phyloP scores from a whole-genome alignment of 2,888 invertebrate genomes.

The Phrixothrix hirtus region DNA sequence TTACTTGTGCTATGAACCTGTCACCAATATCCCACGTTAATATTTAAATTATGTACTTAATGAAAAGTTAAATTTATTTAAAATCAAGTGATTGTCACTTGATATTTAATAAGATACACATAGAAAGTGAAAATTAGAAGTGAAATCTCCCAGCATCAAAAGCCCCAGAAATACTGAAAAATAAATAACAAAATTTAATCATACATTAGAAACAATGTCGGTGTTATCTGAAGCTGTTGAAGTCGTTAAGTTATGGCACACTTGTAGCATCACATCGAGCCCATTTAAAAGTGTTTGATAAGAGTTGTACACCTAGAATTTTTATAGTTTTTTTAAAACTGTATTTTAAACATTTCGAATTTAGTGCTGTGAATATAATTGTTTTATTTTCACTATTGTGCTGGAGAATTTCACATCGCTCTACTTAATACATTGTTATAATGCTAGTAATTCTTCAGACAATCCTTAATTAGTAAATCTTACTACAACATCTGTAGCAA shows the following conservation, averaged over 20 bases:
- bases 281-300: constrained; percentile 69
- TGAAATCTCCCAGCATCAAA: constrained; percentile 12
- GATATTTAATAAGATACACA: constrained; percentile 4
- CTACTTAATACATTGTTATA: too few species aligned
- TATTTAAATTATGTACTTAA: background rate
- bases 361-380: too few species aligned
- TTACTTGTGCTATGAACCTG: constrained; percentile 95
- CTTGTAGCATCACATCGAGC: constrained; percentile 68
- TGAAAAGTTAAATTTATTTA: background rate
- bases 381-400: too few species aligned
- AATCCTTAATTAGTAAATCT: background rate
- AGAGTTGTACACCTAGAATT: constrained; percentile 65
- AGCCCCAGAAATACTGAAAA: constrained; percentile 17
- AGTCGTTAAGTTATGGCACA: constrained; percentile 63
- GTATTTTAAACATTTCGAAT: background rate
- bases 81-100: background rate
- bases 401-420: too few species aligned
- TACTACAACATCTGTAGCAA: too few species aligned
- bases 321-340: background rate
- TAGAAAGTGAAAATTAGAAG: too few species aligned
- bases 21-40: constrained; percentile 48
- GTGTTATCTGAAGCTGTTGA: constrained; percentile 44
- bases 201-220: constrained; percentile 48
- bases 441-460: background rate
- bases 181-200: constrained; percentile 35